A percentile compares a stretch with the other conserved stretches of the same genome.
Evolutionary conservation across 1,140 invertebrate genomes (phyloP).

Genomic region (Drosophila albomicans): DNA sequence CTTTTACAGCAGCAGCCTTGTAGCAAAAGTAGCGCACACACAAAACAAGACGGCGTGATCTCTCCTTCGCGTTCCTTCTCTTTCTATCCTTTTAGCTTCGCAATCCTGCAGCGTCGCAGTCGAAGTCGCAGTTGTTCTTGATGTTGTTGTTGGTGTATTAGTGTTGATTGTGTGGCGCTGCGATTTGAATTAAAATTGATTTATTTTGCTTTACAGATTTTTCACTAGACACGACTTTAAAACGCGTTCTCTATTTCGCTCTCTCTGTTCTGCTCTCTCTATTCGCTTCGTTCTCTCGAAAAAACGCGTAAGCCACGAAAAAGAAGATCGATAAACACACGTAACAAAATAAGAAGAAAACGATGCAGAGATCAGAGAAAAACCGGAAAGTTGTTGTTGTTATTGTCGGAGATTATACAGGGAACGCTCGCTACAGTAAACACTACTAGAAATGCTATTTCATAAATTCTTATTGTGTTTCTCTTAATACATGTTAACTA

Average conservation of each 20-base stretch:
- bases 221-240: slow-evolving; percentile 20
- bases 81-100: slow-evolving; percentile 14
- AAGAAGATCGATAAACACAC: slow-evolving; percentile 65
- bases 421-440: too few relatives aligned
- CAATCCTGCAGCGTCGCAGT: slow-evolving; percentile 33
- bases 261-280: slow-evolving; percentile 3
- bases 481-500: too few relatives aligned
- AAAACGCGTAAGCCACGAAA: slow-evolving; percentile 71
- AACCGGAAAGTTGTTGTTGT: slow-evolving; percentile 65
- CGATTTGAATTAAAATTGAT: slow-evolving; percentile 44
- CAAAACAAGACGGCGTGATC: slow-evolving; percentile 51
- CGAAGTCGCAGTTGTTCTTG: slow-evolving; percentile 18
- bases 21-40: slow-evolving; percentile 20
- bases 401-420: slow-evolving; percentile 21
- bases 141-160: slow-evolving; percentile 18
- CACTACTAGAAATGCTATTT: too few relatives aligned
- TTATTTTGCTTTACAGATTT: slow-evolving; percentile 25
- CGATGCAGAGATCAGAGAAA: slow-evolving; percentile 54
- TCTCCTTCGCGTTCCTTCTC: slow-evolving; percentile 48
- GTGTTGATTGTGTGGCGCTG: slow-evolving; percentile 29
- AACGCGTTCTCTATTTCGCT: slow-evolving; percentile 2
- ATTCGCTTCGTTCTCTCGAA: slow-evolving; percentile 25
- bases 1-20: slow-evolving; percentile 11
- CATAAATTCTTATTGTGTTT: too few relatives aligned
- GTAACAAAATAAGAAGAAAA: slow-evolving; percentile 57